Conservation (phyloP, 2,797 vertebrate species). For the Muscicapa comitata region DNA sequence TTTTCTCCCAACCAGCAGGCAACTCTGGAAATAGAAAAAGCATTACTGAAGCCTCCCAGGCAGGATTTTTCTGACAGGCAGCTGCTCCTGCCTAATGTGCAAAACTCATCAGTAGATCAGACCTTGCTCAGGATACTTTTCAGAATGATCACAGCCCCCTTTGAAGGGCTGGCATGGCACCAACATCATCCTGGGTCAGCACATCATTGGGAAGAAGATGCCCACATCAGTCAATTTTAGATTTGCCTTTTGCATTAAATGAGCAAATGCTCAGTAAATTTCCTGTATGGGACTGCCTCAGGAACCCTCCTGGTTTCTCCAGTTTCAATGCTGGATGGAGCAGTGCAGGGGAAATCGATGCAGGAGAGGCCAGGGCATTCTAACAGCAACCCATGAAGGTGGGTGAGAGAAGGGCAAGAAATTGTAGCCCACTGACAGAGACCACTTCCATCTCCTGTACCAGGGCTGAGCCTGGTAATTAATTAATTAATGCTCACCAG, state of each 20-base stretch:
- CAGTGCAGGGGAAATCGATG: accelerated
- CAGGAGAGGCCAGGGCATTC: not conserved
- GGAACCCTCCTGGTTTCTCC: not conserved
- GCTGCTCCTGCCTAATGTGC: not conserved
- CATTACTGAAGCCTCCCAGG: not conserved
- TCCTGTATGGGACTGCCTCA: not conserved
- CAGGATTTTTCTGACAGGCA: not conserved
- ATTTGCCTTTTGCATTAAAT: not conserved
- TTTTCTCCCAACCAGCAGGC: slow-evolving; percentile 98
- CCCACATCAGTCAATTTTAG: not conserved
- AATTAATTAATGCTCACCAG: not conserved
- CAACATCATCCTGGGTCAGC: not conserved
- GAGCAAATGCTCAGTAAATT: not conserved
- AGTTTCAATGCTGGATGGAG: not conserved
- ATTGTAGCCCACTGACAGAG: not conserved
- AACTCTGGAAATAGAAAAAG: slow-evolving; percentile 83
- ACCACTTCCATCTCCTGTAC: not conserved
- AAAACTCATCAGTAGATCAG: not conserved
- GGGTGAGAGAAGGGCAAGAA: not conserved
- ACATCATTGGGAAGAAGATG: not conserved
- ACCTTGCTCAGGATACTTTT: not conserved
- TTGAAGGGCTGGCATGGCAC: not conserved
- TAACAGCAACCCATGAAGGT: not conserved
- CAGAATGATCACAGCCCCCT: not conserved
- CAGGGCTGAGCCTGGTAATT: not conserved